These are phyloP conservation scores for Endotricha flammealis DNA, from an alignment of 2,888 invertebrate species.

Conservation along the genomic window DNA sequence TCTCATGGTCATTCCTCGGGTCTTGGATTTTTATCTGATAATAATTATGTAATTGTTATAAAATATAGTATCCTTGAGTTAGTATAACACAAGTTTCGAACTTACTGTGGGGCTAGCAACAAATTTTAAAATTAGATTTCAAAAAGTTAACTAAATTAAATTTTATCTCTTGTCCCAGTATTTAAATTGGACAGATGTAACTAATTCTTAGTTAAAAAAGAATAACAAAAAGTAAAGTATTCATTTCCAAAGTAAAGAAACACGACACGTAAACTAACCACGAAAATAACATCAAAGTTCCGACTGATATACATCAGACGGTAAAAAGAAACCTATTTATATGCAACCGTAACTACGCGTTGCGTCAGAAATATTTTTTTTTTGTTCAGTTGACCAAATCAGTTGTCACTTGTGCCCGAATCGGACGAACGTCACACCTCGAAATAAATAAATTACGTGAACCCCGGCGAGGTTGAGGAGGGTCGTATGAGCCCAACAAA, in stretches of 20 bases:
- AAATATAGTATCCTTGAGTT: too few species aligned
- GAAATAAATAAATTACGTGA: slow-evolving; percentile 57
- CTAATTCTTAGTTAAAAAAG: slow-evolving; percentile 20
- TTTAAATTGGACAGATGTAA: background rate
- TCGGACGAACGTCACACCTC: slow-evolving; percentile 31
- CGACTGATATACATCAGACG: slow-evolving; percentile 6
- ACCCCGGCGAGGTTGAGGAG: slow-evolving; percentile 26
- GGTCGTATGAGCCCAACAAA: slow-evolving; percentile 38
- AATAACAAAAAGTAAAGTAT: background rate
- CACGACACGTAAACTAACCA: background rate
- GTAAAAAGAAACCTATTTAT: slow-evolving; percentile 2
- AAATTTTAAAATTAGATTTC: too few species aligned
- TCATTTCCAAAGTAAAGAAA: background rate
- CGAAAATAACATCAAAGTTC: slow-evolving; percentile 10
- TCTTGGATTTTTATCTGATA: too few species aligned
- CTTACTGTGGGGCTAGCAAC: too few species aligned
- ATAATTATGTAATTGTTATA: too few species aligned
- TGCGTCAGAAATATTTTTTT: slow-evolving; percentile 5
- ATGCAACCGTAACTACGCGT: slow-evolving; percentile 3
- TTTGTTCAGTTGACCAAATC: slow-evolving; percentile 19
- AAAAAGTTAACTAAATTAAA: too few species aligned
- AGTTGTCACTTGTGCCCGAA: slow-evolving; percentile 26
- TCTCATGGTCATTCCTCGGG: too few species aligned
- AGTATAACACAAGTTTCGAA: too few species aligned
- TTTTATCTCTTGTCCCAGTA: too few species aligned